These are phyloP conservation scores for Eupithecia pulchellata DNA, from an alignment of 2,888 invertebrate species.

Conservation along the genomic window DNA sequence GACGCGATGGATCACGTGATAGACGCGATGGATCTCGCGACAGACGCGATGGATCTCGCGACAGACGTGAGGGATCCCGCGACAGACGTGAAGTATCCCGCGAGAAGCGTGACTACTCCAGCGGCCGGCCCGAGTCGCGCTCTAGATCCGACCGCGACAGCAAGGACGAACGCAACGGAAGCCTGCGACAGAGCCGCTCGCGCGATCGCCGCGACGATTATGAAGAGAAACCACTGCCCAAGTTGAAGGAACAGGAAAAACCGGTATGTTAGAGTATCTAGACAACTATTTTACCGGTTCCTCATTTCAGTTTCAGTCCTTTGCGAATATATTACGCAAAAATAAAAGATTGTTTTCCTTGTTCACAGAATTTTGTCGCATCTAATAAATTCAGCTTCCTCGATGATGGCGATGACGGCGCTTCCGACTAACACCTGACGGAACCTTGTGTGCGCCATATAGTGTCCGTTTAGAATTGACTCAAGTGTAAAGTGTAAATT, in stretches of 20 bases:
- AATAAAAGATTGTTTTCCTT: slow-evolving; percentile 25
- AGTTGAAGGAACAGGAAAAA: slow-evolving; percentile 89
- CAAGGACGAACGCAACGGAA: slow-evolving; percentile 63
- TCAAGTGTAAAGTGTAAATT: slow-evolving; percentile 83
- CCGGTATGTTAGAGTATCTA: slow-evolving; percentile 84
- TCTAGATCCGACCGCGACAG: slow-evolving; percentile 24
- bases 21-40: slow-evolving; percentile 45
- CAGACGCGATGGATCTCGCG: slow-evolving; percentile 46
- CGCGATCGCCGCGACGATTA: slow-evolving; percentile 63
- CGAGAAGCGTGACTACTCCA: slow-evolving; percentile 42
- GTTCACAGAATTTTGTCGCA: slow-evolving; percentile 89
- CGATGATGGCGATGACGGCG: slow-evolving; percentile 87
- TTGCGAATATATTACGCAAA: slow-evolving; percentile 4
- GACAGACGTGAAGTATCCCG: slow-evolving; percentile 41
- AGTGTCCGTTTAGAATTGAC: slow-evolving; percentile 70
- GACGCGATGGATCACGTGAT: background rate
- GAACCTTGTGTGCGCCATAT: slow-evolving; percentile 55
- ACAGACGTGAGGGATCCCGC: slow-evolving; percentile 50
- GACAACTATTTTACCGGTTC: background rate
- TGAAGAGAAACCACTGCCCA: slow-evolving; percentile 85
- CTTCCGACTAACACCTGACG: slow-evolving; percentile 69
- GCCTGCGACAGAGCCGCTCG: slow-evolving; percentile 63
- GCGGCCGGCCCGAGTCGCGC: slow-evolving; percentile 39
- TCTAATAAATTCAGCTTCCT: slow-evolving; percentile 92
- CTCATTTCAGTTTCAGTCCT: background rate